phyloP scores from a whole-genome alignment of 2,888 invertebrate species.

The Halictus quadricinctus region DNA sequence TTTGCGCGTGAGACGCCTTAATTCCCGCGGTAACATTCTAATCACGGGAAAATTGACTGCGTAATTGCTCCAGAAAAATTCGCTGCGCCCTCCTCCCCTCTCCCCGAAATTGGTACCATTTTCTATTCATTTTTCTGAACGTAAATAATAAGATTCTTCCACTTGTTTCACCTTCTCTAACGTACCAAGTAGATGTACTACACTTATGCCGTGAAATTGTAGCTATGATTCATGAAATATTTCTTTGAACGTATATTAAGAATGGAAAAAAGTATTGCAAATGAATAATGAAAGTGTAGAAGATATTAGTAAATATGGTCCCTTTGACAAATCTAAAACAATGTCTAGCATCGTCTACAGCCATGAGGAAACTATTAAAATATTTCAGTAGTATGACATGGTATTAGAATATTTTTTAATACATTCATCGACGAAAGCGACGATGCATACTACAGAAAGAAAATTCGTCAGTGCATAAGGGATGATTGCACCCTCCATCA shows the following conservation, averaged over 20 bases:
- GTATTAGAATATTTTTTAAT: not conserved
- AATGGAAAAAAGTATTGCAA: not conserved
- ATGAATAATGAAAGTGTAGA: not conserved
- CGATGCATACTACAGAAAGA: not conserved
- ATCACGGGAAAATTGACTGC: not conserved
- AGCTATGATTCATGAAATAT: not conserved
- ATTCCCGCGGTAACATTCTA: conserved; percentile 3
- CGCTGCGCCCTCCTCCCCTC: not conserved
- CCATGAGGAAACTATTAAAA: not conserved
- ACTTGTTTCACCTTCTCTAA: not conserved
- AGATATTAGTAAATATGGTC: not conserved
- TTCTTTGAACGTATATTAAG: not conserved
- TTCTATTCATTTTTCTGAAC: not conserved
- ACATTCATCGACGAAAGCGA: not conserved
- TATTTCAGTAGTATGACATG: not conserved
- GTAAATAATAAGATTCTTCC: not conserved
- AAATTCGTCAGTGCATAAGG: too few species aligned
- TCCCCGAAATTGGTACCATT: not conserved
- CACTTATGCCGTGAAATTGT: not conserved
- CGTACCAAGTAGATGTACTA: not conserved
- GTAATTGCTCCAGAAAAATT: not conserved
- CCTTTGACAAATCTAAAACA: not conserved
- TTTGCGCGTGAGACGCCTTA: conserved; percentile 1
- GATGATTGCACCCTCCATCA: not conserved
- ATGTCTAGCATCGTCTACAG: not conserved